Evolutionary conservation across 1,140 invertebrate species (phyloP), one percentile per base, ranked within the genome.

Genomic region (Glossosoma conforme): DNA sequence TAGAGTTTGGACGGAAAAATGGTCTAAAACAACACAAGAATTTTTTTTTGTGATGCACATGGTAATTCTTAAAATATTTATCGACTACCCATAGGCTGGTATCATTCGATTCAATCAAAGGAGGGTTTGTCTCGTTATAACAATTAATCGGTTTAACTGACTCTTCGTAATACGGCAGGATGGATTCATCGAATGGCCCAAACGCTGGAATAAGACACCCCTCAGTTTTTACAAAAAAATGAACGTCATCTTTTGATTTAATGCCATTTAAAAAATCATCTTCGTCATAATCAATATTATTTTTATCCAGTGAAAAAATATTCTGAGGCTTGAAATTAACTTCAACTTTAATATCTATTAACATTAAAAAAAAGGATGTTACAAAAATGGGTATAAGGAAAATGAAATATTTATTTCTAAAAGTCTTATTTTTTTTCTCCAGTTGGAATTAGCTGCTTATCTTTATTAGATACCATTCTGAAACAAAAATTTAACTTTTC

Each of bases 181-280:
- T 67, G 24, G 66, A 76, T 43, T 67, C 60, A 57, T 91, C 85
- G 38, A 81, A 81, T 0, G 87, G 81, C 56, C 85, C 79, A 42
- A 93, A 74, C 8, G 81, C 79, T 1, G 89, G 87, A 56, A 93
- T 89, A 2, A 81, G 80, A 63, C 91, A 94, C 15, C 87, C 85
- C 6, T 77, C 68, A 1, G 84, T 89, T 56, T 84, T 77, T n/a
- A 92, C 80, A 11, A 78, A 78, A 35, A 72, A 79, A 52, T 70
- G 40, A 49, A 64, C 61, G 17, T 58, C 55, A 35, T 28, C 38
- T n/a, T n/a, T n/a, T n/a, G n/a, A n/a, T n/a, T n/a, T n/a, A n/a
- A n/a, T n/a, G n/a, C n/a, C n/a, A n/a, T n/a, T n/a, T n/a, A n/a
- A n/a, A 1, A 44, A 9, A 40, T 54, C 55, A 11, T 46, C 36